phyloP scores from a whole-genome alignment of 1,140 invertebrate species.

The Drosophila ambigua region DNA sequence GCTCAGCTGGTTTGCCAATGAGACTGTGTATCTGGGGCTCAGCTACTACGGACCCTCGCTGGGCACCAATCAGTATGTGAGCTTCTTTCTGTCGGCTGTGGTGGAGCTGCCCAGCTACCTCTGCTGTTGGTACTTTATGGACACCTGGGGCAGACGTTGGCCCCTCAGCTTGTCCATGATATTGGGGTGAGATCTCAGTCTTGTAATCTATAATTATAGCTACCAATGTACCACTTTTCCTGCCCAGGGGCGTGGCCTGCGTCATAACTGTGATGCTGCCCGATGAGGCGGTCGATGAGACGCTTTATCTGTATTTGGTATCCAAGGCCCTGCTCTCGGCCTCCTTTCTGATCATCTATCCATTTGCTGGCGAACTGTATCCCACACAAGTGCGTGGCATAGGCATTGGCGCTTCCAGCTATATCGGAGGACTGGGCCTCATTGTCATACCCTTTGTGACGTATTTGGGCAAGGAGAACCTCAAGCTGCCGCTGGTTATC shows the following conservation, averaged over 20 bases:
- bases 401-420: conserved; percentile 94
- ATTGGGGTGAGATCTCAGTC: conserved; percentile 78
- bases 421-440: conserved; percentile 93
- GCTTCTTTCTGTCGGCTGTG: conserved; percentile 92
- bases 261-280: conserved; percentile 92
- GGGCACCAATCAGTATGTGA: conserved; percentile 92
- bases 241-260: conserved; percentile 89
- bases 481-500: conserved; percentile 92
- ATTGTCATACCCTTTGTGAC: conserved; percentile 96
- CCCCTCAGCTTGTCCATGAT: conserved; percentile 93
- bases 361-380: conserved; percentile 95
- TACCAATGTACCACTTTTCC: neutral
- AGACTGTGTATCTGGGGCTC: conserved; percentile 92
- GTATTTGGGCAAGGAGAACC: conserved; percentile 92
- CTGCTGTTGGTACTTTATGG: conserved; percentile 93
- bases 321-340: conserved; percentile 96
- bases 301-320: conserved; percentile 91
- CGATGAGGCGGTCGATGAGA: conserved; percentile 88
- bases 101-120: conserved; percentile 94
- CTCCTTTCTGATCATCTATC: conserved; percentile 95
- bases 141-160: conserved; percentile 92
- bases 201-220: neutral
- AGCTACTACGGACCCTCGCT: conserved; percentile 94
- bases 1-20: conserved; percentile 88
- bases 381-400: conserved; percentile 93